Conservation (phyloP, 2,888 invertebrate species). For the Augiades crinisus region DNA sequence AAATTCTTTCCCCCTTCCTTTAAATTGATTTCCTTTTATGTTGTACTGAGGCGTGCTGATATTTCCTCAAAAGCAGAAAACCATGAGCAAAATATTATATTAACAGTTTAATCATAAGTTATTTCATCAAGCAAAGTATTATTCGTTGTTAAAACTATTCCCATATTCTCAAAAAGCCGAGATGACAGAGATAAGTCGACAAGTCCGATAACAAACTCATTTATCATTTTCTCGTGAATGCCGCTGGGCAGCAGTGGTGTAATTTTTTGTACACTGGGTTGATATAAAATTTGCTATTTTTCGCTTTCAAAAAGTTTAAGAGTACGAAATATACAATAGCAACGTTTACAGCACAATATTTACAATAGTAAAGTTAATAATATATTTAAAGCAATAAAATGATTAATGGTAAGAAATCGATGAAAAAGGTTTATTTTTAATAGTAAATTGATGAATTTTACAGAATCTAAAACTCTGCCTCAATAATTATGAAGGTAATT, state of each 20-base stretch:
- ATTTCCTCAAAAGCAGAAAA: no score
- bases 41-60: no score
- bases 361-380: no score
- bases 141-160: neutral
- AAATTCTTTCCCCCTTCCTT: no score
- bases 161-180: neutral
- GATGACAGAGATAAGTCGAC: neutral
- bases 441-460: neutral
- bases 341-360: no score
- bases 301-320: neutral
- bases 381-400: no score
- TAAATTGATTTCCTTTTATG: no score
- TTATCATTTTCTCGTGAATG: conserved; percentile 15
- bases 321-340: no score
- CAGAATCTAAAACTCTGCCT: neutral
- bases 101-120: no score
- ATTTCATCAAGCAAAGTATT: neutral
- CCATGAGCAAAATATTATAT: no score
- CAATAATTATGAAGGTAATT: neutral
- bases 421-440: neutral
- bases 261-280: neutral
- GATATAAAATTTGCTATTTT: no score
- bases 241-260: neutral
- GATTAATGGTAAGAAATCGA: no score
- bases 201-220: conserved; percentile 13